Base-by-base conservation (phyloP, 2,888 invertebrate genomes). In the Imbricaverruca yamaguchii region DNA sequence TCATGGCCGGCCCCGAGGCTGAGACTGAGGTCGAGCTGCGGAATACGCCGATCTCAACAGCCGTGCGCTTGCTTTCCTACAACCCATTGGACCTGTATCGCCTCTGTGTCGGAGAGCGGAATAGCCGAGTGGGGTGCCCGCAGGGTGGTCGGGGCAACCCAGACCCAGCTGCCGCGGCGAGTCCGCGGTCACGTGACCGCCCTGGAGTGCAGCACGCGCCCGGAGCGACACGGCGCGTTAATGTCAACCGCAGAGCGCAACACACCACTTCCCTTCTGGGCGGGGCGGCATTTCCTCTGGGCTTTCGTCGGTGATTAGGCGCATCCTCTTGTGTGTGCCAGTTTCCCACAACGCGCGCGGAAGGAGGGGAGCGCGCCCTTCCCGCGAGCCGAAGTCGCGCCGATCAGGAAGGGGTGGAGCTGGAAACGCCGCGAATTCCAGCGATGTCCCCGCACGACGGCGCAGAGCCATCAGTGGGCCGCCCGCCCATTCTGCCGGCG, bases 251-350 rank as follows among this genome's bases (percentile, higher is more conserved):
- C 39, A 39, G 4, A 39, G 39, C 13, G 25, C 25, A 74, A 74
- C 74, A 25, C 21, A 39, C 74, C 74, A 53, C 74, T 74, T 74
- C 74, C 74, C 53, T 67, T 53, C 23, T 53, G 74, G 53, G 53
- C 74, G 53, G 39, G 39, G 53, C 21, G 53, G 39, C 74, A 18
- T 74, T 74, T 39, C 74, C 74, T 7, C 18, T 18, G 39, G 53
- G 53, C 53, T 74, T 74, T 74, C 53, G 74, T 53, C 53, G 18
- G 74, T 53, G 39, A 74, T 74, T 74, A 74, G 74, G 18, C 53
- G 74, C 53, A 74, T 74, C 74, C 39, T 74, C 74, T 39, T 39
- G 39, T 53, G 39, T 53, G 65, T 74, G 74, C 74, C 74, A 67
- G 18, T 39, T 74, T 74, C 74, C 74, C 74, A 67, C 61, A 15